Conservation (phyloP, 2,888 invertebrate species). For the Pandemis heparana region DNA sequence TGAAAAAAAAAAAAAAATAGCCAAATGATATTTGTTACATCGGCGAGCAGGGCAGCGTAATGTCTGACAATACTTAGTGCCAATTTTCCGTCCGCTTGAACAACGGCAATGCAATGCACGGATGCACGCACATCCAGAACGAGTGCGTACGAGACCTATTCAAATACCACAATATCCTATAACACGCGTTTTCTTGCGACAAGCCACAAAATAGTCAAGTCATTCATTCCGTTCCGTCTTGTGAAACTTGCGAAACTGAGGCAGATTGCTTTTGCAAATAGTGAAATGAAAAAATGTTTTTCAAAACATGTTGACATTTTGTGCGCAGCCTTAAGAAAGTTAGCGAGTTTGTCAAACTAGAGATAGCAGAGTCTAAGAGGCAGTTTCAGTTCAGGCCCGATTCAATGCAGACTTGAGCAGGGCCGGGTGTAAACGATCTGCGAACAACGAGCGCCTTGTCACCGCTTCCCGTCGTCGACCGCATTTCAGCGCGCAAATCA, state of each 20-base stretch:
- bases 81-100: slow-evolving; percentile 58
- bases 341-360: slow-evolving; percentile 12
- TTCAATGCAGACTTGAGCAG: slow-evolving; percentile 53
- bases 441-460: slow-evolving; percentile 72
- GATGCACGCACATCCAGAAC: slow-evolving; percentile 38
- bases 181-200: slow-evolving; percentile 34
- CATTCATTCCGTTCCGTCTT: slow-evolving; percentile 20
- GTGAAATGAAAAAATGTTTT: not conserved
- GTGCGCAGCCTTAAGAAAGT: not conserved
- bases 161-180: slow-evolving; percentile 37
- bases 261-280: slow-evolving; percentile 8
- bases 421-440: slow-evolving; percentile 60
- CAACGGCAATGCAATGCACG: slow-evolving; percentile 46
- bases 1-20: too few relatives aligned
- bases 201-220: slow-evolving; percentile 19
- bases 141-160: slow-evolving; percentile 25
- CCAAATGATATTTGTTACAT: slow-evolving; percentile 30
- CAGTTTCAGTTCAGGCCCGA: slow-evolving; percentile 29
- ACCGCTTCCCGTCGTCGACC: slow-evolving; percentile 58
- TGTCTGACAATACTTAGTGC: slow-evolving; percentile 44
- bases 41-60: slow-evolving; percentile 26
- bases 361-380: slow-evolving; percentile 23
- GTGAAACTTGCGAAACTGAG: slow-evolving; percentile 24
- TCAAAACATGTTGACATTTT: not conserved
- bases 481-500: slow-evolving; percentile 64